These are phyloP conservation scores for Potamilus streckersoni DNA, from an alignment of 1,140 invertebrate species.

Conservation along the genomic window DNA sequence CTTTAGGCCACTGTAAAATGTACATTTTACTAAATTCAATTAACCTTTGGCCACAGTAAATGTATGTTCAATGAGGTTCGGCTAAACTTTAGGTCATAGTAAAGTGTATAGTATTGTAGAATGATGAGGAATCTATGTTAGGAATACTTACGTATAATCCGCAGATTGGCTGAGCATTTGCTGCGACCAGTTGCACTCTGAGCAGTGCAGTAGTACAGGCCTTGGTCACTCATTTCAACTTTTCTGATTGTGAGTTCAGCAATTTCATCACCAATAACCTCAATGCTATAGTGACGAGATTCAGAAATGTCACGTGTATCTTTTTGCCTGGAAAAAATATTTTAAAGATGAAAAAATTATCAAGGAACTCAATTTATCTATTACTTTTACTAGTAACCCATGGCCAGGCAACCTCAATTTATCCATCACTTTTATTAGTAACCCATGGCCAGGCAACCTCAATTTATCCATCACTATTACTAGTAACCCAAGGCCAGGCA, in stretches of 20 bases:
- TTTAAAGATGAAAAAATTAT: not conserved
- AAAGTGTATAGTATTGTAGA: too few species aligned
- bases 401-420: too few species aligned
- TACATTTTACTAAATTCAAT: too few species aligned
- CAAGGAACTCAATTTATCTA: not conserved
- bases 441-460: too few species aligned
- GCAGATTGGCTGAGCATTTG: slow-evolving; percentile 60
- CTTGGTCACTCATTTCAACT: slow-evolving; percentile 53
- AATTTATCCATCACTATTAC: too few species aligned
- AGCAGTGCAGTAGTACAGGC: slow-evolving; percentile 60
- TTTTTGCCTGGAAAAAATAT: slow-evolving; percentile 53
- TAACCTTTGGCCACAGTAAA: too few species aligned
- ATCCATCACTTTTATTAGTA: too few species aligned
- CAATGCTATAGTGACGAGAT: slow-evolving; percentile 39
- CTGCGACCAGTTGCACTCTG: slow-evolving; percentile 53
- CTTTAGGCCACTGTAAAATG: too few species aligned
- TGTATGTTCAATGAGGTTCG: too few species aligned
- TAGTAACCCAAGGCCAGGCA: too few species aligned
- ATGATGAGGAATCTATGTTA: not conserved
- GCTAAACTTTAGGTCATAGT: too few species aligned
- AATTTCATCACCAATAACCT: slow-evolving; percentile 50
- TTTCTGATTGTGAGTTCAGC: slow-evolving; percentile 56
- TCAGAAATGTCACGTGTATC: slow-evolving; percentile 51
- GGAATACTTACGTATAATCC: slow-evolving; percentile 54
- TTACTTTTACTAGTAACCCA: too few species aligned